Conservation (phyloP, 2,113 vertebrate species). For the Calonectris borealis region DNA sequence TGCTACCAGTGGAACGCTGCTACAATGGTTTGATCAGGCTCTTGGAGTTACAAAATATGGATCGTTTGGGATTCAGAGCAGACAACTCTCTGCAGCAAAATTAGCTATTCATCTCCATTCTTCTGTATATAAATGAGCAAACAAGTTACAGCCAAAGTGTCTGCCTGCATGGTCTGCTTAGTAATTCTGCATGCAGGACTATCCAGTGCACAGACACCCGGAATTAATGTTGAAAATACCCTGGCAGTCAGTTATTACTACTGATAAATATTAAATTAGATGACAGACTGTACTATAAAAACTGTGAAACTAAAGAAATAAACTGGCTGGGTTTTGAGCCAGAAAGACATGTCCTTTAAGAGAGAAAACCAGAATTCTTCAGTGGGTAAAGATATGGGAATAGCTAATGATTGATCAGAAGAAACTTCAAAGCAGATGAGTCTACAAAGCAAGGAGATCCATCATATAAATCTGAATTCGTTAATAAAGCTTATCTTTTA, state of each 20-base stretch:
- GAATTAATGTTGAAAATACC: slow-evolving; percentile 60
- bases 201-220: slow-evolving; percentile 16
- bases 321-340: neutral
- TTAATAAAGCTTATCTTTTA: slow-evolving; percentile 10
- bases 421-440: slow-evolving; percentile 33
- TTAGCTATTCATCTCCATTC: slow-evolving; percentile 70
- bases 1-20: slow-evolving; percentile 49
- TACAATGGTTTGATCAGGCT: slow-evolving; percentile 39
- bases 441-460: neutral
- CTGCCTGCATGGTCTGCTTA: slow-evolving; percentile 44
- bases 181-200: slow-evolving; percentile 56
- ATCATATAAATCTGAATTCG: neutral
- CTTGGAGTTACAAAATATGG: slow-evolving; percentile 16
- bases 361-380: slow-evolving; percentile 12
- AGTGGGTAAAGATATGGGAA: neutral
- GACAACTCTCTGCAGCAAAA: slow-evolving; percentile 60
- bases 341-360: slow-evolving; percentile 6
- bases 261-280: slow-evolving; percentile 45
- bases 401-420: neutral
- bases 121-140: slow-evolving; percentile 66
- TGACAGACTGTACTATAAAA: slow-evolving; percentile 34
- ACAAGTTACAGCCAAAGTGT: slow-evolving; percentile 62
- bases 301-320: neutral
- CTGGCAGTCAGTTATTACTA: slow-evolving; percentile 21
- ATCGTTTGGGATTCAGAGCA: slow-evolving; percentile 52